Percentiles rank a stretch among this genome's conserved stretches.
Conservation (phyloP, 2,113 vertebrate genomes). For the Lycocorax pyrrhopterus region DNA sequence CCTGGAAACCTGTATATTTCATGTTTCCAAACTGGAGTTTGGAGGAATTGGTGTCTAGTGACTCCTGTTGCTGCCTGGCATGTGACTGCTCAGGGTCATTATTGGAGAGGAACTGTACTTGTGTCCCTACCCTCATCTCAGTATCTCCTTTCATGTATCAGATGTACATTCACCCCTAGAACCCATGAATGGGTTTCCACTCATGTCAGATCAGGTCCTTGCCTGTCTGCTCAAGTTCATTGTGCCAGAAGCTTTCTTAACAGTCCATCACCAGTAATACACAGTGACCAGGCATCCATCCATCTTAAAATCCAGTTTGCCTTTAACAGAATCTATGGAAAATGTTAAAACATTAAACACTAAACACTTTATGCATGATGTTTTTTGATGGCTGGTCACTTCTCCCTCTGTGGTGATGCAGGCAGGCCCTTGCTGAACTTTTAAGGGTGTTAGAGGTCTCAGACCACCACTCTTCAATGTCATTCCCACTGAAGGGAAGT, state of each 20-base stretch:
- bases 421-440: neutral
- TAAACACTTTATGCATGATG: neutral
- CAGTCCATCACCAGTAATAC: neutral
- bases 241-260: neutral
- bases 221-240: neutral
- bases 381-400: neutral
- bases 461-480: neutral
- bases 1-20: neutral
- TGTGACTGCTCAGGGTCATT: neutral
- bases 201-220: neutral
- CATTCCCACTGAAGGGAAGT: neutral
- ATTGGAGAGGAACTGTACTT: neutral
- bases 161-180: neutral
- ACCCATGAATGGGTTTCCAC: neutral
- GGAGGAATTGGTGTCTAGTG: neutral
- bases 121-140: neutral
- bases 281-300: neutral
- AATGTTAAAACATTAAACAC: neutral
- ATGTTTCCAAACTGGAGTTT: neutral
- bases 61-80: neutral
- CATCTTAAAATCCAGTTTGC: neutral
- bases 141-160: slow-evolving; percentile 28
- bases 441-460: neutral
- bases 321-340: neutral
- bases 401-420: neutral